phyloP scores from a whole-genome alignment of 2,113 vertebrate genomes.

The Phyllopteryx taeniolatus region DNA sequence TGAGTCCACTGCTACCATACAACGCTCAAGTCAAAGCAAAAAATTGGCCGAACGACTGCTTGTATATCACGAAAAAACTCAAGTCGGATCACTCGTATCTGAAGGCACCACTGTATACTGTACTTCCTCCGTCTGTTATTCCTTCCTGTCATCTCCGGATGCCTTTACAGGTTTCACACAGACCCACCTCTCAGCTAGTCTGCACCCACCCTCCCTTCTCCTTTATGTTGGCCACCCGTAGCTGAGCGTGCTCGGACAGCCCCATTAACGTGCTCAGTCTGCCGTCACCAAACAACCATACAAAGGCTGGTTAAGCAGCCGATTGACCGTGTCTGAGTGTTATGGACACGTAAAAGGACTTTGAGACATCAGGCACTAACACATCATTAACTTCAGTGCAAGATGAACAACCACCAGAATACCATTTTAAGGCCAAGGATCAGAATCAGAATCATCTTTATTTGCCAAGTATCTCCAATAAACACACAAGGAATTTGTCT shows the following conservation, averaged over 20 bases:
- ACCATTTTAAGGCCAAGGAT: neutral
- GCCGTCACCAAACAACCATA: constrained; percentile 54
- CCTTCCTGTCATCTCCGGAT: constrained; percentile 29
- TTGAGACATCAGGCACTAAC: constrained; percentile 11
- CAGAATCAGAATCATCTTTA: neutral
- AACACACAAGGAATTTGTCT: no score
- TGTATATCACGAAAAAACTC: no score
- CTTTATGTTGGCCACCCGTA: constrained; percentile 29
- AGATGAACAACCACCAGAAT: neutral
- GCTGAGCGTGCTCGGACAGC: constrained; percentile 51
- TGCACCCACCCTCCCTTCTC: neutral
- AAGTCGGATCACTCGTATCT: no score
- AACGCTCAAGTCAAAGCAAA: no score
- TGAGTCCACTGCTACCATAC: no score
- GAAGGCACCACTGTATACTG: constrained; percentile 9
- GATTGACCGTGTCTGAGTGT: constrained; percentile 54
- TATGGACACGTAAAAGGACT: constrained; percentile 20
- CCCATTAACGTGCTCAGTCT: constrained; percentile 55
- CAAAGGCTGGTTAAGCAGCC: constrained; percentile 63
- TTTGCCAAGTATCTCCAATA: no score
- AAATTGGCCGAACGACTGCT: no score
- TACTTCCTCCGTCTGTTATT: constrained; percentile 21
- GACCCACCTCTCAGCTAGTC: constrained; percentile 17
- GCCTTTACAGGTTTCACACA: constrained; percentile 29
- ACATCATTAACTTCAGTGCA: constrained; percentile 9